A percentile compares a stretch with the other conserved stretches of the same genome.
These are phyloP conservation scores for Tanypteryx hageni DNA, from an alignment of 2,888 invertebrate species.

Conservation along the genomic window DNA sequence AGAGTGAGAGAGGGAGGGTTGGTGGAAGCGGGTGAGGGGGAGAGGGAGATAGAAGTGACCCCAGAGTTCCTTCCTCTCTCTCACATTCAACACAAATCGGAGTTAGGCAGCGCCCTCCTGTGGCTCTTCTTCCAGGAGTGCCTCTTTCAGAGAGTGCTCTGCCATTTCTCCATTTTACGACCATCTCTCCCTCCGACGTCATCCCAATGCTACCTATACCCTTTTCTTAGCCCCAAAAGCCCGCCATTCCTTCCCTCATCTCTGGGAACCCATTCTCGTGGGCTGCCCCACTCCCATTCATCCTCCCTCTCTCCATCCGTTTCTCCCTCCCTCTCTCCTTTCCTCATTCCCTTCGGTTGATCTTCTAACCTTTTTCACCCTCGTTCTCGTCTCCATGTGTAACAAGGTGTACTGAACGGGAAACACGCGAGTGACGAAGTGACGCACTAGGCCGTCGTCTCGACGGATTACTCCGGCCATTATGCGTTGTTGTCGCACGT, in stretches of 20 bases:
- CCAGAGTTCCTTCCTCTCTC: not conserved
- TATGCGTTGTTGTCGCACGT: no score
- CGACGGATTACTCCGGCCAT: no score
- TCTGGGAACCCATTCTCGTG: not conserved
- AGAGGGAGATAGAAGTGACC: not conserved
- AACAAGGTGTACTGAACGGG: no score
- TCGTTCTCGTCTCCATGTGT: not conserved
- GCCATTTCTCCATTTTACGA: not conserved
- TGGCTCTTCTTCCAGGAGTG: no score
- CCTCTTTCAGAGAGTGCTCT: no score
- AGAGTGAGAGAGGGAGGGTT: not conserved
- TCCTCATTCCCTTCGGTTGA: not conserved
- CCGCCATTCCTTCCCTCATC: not conserved
- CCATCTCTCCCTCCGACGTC: not conserved
- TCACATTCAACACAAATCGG: conserved; percentile 14
- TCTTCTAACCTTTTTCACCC: not conserved
- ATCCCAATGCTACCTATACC: not conserved
- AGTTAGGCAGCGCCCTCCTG: not conserved
- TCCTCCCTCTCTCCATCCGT: not conserved
- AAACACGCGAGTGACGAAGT: no score
- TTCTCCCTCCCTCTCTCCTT: not conserved
- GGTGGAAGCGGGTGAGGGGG: no score
- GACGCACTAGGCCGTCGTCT: no score
- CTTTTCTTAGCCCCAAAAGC: no score
- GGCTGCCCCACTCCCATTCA: not conserved